Percentiles rank a stretch among this genome's conserved stretches.
Conservation (phyloP, 1,140 invertebrate species). For the Tetragonula clypearis region DNA sequence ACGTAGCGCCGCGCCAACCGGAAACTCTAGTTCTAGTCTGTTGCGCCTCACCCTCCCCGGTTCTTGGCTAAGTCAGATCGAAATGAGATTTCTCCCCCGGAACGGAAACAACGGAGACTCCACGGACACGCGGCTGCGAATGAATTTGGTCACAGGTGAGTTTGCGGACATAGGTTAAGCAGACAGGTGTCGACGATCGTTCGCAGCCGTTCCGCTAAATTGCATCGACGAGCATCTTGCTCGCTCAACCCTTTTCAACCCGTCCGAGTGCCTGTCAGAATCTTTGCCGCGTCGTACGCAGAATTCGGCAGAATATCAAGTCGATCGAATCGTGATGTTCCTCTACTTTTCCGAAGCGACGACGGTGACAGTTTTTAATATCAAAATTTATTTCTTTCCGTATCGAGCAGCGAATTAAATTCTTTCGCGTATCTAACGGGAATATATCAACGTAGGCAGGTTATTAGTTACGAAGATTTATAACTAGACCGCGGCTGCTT, state of each 20-base stretch:
- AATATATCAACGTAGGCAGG: neutral
- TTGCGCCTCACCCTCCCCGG: neutral
- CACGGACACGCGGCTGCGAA: neutral
- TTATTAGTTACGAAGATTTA: neutral
- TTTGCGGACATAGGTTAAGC: neutral
- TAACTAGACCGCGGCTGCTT: neutral
- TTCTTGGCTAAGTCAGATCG: neutral
- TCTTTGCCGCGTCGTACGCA: no score
- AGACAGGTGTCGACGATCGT: neutral
- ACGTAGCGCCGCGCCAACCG: neutral
- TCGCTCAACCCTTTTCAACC: neutral
- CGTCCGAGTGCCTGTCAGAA: no score
- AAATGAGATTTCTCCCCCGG: neutral
- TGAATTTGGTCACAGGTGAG: neutral
- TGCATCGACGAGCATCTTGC: no score
- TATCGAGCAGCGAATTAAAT: no score
- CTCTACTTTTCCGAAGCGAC: no score
- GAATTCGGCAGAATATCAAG: no score
- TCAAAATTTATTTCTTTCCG: no score
- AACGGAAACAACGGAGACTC: neutral
- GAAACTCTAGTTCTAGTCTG: slow-evolving; percentile 14
- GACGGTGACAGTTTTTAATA: no score
- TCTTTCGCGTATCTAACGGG: neutral
- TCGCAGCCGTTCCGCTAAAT: neutral
- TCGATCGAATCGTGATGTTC: no score